Conservation (phyloP, 2,113 vertebrate genomes). For the Kobus ellipsiprymnus region DNA sequence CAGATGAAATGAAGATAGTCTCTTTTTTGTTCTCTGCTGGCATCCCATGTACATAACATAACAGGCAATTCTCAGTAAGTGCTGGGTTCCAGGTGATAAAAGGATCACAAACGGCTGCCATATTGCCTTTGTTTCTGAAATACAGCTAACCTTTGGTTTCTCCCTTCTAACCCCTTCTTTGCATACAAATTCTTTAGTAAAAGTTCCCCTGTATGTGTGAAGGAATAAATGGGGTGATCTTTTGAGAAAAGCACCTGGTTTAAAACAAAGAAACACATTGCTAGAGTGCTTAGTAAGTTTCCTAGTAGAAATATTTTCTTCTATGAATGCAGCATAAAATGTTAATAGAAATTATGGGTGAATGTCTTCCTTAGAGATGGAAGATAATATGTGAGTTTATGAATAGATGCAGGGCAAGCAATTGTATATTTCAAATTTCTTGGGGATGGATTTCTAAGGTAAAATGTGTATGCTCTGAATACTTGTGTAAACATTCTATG, state of each 20-base stretch:
- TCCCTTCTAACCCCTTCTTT: not conserved
- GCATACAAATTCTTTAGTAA: not conserved
- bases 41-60: not conserved
- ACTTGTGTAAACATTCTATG: not conserved
- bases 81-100: not conserved
- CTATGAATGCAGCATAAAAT: not conserved
- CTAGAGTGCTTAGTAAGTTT: not conserved
- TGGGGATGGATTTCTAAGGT: conserved; percentile 5
- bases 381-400: not conserved
- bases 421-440: conserved; percentile 5
- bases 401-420: not conserved
- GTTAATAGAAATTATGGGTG: not conserved
- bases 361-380: not conserved
- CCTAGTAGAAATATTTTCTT: not conserved
- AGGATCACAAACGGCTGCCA: not conserved
- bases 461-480: conserved; percentile 32
- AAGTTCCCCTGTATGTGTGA: not conserved
- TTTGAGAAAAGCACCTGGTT: not conserved
- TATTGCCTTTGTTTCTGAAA: not conserved
- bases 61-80: not conserved
- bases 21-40: not conserved
- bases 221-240: not conserved
- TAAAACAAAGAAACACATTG: not conserved
- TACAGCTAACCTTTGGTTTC: not conserved
- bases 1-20: not conserved